Percentiles rank a stretch among this genome's conserved stretches.
Evolutionary conservation across 2,797 vertebrate species (phyloP).

Genomic region (Pseudomugil tenellus): DNA sequence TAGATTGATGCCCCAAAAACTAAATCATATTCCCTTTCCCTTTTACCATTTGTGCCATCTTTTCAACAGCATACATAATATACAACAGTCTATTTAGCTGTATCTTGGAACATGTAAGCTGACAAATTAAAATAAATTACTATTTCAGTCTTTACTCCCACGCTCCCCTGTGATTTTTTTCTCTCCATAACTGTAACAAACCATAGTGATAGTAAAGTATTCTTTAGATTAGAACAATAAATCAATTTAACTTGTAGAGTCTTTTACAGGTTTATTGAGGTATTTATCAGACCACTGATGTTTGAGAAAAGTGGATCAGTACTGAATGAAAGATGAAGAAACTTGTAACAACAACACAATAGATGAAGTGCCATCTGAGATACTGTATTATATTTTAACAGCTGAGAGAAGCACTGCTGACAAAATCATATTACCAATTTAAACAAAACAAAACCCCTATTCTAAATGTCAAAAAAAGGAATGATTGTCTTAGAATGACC

Average conservation of each 20-base stretch:
- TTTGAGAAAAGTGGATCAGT: background rate
- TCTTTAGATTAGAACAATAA: background rate
- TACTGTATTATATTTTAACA: background rate
- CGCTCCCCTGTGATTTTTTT: conserved; percentile 8
- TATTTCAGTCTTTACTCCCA: conserved; percentile 38
- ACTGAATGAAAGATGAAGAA: background rate
- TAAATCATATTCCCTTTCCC: conserved; percentile 34
- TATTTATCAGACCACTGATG: background rate
- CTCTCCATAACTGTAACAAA: conserved; percentile 12
- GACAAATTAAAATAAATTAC: conserved; percentile 70
- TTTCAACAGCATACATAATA: conserved; percentile 58
- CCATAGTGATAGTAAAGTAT: conserved; percentile 3
- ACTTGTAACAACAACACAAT: background rate
- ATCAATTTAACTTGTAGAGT: too few species aligned
- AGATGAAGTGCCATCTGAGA: background rate
- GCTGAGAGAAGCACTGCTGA: background rate
- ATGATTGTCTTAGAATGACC: background rate
- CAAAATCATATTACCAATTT: background rate
- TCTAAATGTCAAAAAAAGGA: background rate
- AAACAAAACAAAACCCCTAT: background rate
- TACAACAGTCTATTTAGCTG: conserved; percentile 54
- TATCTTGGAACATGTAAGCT: conserved; percentile 54
- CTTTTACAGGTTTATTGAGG: background rate
- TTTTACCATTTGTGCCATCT: conserved; percentile 39
- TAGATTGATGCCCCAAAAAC: conserved; percentile 31